Base-by-base conservation (phyloP, 2,888 invertebrate genomes). In the Drosophila tripunctata region DNA sequence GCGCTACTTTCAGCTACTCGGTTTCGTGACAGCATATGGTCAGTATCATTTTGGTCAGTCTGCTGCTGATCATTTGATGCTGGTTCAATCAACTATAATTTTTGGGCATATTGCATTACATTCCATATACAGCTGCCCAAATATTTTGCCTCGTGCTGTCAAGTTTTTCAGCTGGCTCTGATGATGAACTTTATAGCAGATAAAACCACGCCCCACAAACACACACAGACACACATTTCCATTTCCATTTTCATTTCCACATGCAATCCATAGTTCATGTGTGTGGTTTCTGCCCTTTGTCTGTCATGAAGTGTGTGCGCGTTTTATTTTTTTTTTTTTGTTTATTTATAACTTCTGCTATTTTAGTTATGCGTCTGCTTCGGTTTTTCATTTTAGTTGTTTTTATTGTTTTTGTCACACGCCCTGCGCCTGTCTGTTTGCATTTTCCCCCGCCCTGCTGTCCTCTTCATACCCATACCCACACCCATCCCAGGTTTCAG, bases 331-430 rank as follows among this genome's bases (percentile, higher is more conserved):
- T 80, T 80, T 68, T 54, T 74, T 24, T 8, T 69, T 80, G 68
- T 80, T 83, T 80, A 80, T 80, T 80, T 74, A 63, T 74, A 74
- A 52, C 67, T 51, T 69, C 45, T 67, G 78, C 81, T 80, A 83
- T 80, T 80, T 80, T 67, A 65, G 77, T 65, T 69, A 60, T 60
- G 57, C 57, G 45, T 19, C n/a, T 38, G 30, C 24, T 35, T 45
- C 24, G 36, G 69, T 52, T 81, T 76, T 81, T 78, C 64, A 61
- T 66, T 70, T 61, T 62, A 47, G 45, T 52, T 51, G 17, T 40
- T 73, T 57, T 76, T 79, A 22, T 74, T 64, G 61, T 45, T 64
- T n/a, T 62, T 70, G 71, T 71, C 60, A 61, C 70, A 60, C 65
- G 57, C 64, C 64, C 62, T 55, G 52, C 62, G 47, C 52, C 55